Base-by-base conservation (phyloP, 2,113 vertebrate species). In the Solenodon paradoxus region DNA sequence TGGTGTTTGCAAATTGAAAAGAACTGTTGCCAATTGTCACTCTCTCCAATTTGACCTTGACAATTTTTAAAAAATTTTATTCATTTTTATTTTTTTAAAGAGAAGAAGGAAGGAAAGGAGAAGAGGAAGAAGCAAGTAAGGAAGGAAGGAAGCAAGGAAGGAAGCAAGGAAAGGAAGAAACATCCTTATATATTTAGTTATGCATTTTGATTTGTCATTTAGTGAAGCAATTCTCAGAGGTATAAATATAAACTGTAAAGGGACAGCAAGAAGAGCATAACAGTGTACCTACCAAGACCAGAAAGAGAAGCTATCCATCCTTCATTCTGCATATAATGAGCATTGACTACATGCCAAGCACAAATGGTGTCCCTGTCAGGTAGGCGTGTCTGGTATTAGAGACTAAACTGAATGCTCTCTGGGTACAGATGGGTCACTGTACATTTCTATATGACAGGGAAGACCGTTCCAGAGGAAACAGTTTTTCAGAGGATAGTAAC, bases 61-160 rank as follows among this genome's bases (percentile, higher is more conserved):
- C n/a, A 38, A 8, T 19, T 84, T 85, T 84, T 86, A 87, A 81
- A 83, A 84, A n/a, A n/a, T n/a, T n/a, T n/a, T n/a, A n/a, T n/a
- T n/a, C n/a, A n/a, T n/a, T n/a, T n/a, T n/a, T n/a, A n/a, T n/a
- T n/a, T n/a, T n/a, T n/a, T n/a, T n/a, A n/a, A n/a, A n/a, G n/a
- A n/a, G n/a, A n/a, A n/a, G n/a, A n/a, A n/a, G n/a, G n/a, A n/a
- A n/a, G n/a, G n/a, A n/a, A n/a, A n/a, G n/a, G n/a, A n/a, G n/a
- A n/a, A n/a, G n/a, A n/a, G n/a, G n/a, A n/a, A n/a, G n/a, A n/a
- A n/a, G n/a, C n/a, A n/a, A n/a, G n/a, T n/a, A n/a, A n/a, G n/a
- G n/a, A n/a, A n/a, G n/a, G n/a, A n/a, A n/a, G n/a, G n/a, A n/a
- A n/a, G n/a, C n/a, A n/a, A n/a, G n/a, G n/a, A n/a, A n/a, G n/a